These are phyloP conservation scores for Notospermus geniculatus DNA, from an alignment of 1,140 invertebrate species.

Conservation along the genomic window DNA sequence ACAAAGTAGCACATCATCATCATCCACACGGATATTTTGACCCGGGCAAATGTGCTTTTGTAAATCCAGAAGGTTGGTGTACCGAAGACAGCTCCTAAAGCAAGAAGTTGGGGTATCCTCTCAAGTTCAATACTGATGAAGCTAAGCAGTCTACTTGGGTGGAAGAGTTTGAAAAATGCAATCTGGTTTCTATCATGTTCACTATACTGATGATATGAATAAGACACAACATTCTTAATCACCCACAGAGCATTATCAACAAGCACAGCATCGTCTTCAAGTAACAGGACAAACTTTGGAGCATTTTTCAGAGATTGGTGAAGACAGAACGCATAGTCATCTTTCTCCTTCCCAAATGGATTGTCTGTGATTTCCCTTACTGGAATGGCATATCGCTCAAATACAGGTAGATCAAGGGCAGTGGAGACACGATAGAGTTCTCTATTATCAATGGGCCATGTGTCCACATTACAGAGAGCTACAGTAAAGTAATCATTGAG, in stretches of 20 bases:
- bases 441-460: conserved; percentile 23
- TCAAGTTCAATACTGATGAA: conserved; percentile 33
- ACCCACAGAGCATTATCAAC: conserved; percentile 29
- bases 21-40: conserved; percentile 15
- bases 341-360: conserved; percentile 39
- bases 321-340: conserved; percentile 42
- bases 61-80: conserved; percentile 22
- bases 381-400: conserved; percentile 22
- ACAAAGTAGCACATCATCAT: conserved; percentile 25
- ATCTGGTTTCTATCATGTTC: conserved; percentile 10
- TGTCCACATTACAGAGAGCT: conserved; percentile 38
- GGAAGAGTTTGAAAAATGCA: conserved; percentile 39
- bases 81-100: conserved; percentile 26
- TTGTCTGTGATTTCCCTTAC: neutral
- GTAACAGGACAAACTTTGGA: conserved; percentile 33
- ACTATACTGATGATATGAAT: neutral
- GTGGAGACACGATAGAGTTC: conserved; percentile 26
- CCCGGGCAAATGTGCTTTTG: neutral
- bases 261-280: conserved; percentile 43
- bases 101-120: conserved; percentile 31
- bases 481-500: conserved; percentile 13
- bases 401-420: conserved; percentile 16
- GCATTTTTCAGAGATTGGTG: conserved; percentile 29
- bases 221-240: conserved; percentile 27
- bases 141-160: conserved; percentile 36